phyloP scores from a whole-genome alignment of 1,140 invertebrate species.

The Drosophila kohkoa region DNA sequence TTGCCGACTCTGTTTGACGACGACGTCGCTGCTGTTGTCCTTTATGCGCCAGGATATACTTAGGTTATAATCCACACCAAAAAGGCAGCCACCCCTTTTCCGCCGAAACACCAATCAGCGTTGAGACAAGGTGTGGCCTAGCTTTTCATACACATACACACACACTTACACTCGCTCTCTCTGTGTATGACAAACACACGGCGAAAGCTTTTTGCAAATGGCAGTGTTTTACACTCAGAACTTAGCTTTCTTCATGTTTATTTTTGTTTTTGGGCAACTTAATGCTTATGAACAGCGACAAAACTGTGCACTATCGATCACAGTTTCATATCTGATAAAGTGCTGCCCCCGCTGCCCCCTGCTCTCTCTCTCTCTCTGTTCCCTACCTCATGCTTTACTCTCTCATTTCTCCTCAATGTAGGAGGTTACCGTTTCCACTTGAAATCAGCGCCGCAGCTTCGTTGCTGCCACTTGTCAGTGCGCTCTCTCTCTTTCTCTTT shows the following conservation, averaged over 20 bases:
- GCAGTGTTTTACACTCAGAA: slow-evolving; percentile 16
- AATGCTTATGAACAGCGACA: slow-evolving; percentile 7
- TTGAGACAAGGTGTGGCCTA: slow-evolving; percentile 81
- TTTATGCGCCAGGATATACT: slow-evolving; percentile 71
- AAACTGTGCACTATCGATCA: slow-evolving; percentile 32
- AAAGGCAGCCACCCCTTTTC: slow-evolving; percentile 73
- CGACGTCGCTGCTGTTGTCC: slow-evolving; percentile 49
- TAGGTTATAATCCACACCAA: slow-evolving; percentile 77
- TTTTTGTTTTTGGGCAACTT: slow-evolving; percentile 9
- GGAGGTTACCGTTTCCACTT: slow-evolving; percentile 80
- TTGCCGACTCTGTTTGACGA: slow-evolving; percentile 58
- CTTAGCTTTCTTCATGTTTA: neutral
- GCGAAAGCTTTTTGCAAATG: slow-evolving; percentile 68
- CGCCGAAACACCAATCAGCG: slow-evolving; percentile 74
- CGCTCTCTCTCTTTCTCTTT: slow-evolving; percentile 30
- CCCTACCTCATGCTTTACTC: neutral
- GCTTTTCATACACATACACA: slow-evolving; percentile 23
- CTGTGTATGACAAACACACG: slow-evolving; percentile 3
- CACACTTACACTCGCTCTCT: slow-evolving; percentile 11
- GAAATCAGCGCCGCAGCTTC: slow-evolving; percentile 42
- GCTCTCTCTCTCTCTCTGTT: neutral
- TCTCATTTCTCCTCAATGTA: slow-evolving; percentile 38
- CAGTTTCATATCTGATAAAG: slow-evolving; percentile 29
- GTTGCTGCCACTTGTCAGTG: slow-evolving; percentile 14
- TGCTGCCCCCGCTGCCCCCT: too few relatives aligned